Percentiles rank a stretch among this genome's conserved stretches.
Conservation (phyloP, 2,888 invertebrate genomes). For the Tenthredo livida region DNA sequence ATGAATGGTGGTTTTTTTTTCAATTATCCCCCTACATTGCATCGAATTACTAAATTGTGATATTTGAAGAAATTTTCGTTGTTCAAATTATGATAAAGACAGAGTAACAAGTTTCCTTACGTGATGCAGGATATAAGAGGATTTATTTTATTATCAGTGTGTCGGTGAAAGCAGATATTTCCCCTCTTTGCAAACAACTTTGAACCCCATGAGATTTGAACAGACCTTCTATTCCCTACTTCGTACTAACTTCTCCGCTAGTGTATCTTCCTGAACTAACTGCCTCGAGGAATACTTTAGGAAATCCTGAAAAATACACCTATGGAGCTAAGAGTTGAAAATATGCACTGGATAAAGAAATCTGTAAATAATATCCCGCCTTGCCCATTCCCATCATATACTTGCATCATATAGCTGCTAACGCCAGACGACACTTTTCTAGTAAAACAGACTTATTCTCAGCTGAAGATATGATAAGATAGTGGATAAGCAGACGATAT, state of each 20-base stretch:
- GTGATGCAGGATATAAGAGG: background rate
- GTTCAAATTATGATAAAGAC: background rate
- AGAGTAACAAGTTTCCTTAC: background rate
- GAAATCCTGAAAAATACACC: conserved; percentile 32
- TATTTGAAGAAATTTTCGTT: background rate
- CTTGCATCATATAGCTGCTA: background rate
- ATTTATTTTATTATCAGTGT: conserved; percentile 25
- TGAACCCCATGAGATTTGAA: conserved; percentile 46
- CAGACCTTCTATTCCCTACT: conserved; percentile 30
- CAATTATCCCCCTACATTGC: too few relatives aligned
- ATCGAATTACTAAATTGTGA: too few relatives aligned
- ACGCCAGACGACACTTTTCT: background rate
- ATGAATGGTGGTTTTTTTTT: too few relatives aligned
- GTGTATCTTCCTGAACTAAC: conserved; percentile 40
- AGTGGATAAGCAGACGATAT: background rate
- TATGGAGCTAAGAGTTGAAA: conserved; percentile 18
- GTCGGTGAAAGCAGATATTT: conserved; percentile 27
- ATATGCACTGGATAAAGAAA: conserved; percentile 37
- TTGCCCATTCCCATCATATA: background rate
- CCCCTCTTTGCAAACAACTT: conserved; percentile 38
- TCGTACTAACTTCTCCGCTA: conserved; percentile 26
- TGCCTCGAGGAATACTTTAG: conserved; percentile 38
- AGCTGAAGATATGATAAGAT: background rate
- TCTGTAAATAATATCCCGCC: conserved; percentile 1
- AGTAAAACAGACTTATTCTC: conserved; percentile 20